These are phyloP conservation scores for Myripristis murdjan DNA, from an alignment of 2,797 vertebrate species.

Conservation along the genomic window DNA sequence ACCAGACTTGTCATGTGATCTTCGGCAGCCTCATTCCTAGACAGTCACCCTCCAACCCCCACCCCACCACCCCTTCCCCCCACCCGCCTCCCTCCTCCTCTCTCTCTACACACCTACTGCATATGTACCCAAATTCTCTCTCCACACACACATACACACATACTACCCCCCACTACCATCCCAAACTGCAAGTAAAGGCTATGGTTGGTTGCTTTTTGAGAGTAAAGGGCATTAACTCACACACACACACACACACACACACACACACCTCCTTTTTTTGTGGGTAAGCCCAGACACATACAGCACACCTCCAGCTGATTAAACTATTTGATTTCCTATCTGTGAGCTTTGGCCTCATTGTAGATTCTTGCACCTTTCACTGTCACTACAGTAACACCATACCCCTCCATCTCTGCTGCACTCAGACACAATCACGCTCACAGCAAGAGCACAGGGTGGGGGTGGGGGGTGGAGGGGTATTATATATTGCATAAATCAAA, in stretches of 20 bases:
- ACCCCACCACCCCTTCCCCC: too few species aligned
- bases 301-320: conserved; percentile 60
- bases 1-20: conserved; percentile 74
- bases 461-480: background rate
- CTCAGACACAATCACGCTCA: conserved; percentile 2
- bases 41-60: too few species aligned
- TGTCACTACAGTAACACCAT: conserved; percentile 54
- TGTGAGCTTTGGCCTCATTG: conserved; percentile 55
- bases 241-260: background rate
- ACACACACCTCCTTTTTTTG: conserved; percentile 26
- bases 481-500: background rate
- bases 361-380: conserved; percentile 50
- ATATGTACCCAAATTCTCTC: conserved; percentile 20
- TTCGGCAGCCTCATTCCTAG: conserved; percentile 58
- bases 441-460: conserved; percentile 14
- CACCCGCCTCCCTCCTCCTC: conserved; percentile 17
- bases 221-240: conserved; percentile 13
- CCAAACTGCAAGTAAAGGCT: conserved; percentile 36
- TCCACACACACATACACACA: conserved; percentile 5
- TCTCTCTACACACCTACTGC: conserved; percentile 41
- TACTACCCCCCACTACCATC: conserved; percentile 31
- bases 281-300: conserved; percentile 54
- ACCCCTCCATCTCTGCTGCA: conserved; percentile 17
- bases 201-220: conserved; percentile 28
- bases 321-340: conserved; percentile 51